Percentiles rank a stretch among this genome's conserved stretches.
These are phyloP conservation scores for Temnothorax rugatulus DNA, from an alignment of 2,888 invertebrate species.

Conservation along the genomic window DNA sequence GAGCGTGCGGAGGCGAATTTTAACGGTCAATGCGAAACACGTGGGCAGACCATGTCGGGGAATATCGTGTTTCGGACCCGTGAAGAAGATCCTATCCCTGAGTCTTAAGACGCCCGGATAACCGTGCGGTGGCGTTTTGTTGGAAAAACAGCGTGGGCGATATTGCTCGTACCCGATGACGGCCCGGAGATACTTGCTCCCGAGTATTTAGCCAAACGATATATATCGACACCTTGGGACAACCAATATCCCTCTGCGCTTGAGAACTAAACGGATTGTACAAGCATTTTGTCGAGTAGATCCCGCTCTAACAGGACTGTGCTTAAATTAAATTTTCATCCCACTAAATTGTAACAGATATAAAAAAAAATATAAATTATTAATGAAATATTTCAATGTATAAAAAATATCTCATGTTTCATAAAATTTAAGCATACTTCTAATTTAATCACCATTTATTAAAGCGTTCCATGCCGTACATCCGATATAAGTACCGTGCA, in stretches of 20 bases:
- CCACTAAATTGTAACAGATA: not conserved
- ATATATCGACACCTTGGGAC: conserved; percentile 42
- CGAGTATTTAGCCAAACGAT: conserved; percentile 46
- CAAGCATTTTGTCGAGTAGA: not conserved
- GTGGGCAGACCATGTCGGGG: conserved; percentile 70
- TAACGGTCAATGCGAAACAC: conserved; percentile 76
- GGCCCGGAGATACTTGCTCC: conserved; percentile 29
- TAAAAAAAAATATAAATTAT: not conserved
- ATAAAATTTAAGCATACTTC: not conserved
- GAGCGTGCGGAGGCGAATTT: conserved; percentile 73
- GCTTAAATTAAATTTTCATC: not conserved
- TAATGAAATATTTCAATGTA: not conserved
- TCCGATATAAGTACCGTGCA: not conserved
- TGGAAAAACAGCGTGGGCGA: conserved; percentile 54
- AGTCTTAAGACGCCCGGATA: conserved; percentile 70
- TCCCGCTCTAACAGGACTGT: not conserved
- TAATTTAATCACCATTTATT: not conserved
- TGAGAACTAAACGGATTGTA: not conserved
- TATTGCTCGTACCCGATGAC: conserved; percentile 31
- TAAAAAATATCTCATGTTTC: not conserved
- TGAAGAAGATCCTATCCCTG: conserved; percentile 65
- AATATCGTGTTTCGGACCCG: conserved; percentile 73
- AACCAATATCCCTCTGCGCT: conserved; percentile 33
- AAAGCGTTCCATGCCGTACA: not conserved
- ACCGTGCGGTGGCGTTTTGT: conserved; percentile 64